Conservation (phyloP, 2,888 invertebrate genomes). For the Argyresthia albistria region DNA sequence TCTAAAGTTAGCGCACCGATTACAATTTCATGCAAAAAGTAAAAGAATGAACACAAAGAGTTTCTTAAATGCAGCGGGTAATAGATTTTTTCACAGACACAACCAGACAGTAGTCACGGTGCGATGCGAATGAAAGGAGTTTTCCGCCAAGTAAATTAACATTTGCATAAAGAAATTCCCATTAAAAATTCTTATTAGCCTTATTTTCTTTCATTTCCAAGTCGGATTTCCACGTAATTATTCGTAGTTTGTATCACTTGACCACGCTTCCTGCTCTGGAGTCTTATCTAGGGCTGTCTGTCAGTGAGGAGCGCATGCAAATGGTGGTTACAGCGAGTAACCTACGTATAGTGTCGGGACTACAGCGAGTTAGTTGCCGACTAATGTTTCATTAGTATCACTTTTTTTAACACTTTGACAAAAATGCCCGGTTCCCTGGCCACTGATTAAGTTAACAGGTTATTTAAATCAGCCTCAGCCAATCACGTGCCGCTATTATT, state of each 20-base stretch:
- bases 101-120: constrained; percentile 18
- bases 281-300: constrained; percentile 3
- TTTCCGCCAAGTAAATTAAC: constrained; percentile 35
- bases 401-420: not conserved
- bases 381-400: not conserved
- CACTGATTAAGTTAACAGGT: no score
- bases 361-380: not conserved
- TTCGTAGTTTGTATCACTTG: constrained; percentile 5
- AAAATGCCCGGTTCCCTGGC: no score
- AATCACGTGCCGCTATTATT: no score
- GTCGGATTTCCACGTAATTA: constrained; percentile 3
- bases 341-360: not conserved
- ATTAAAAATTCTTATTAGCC: constrained; percentile 21
- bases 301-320: constrained; percentile 1
- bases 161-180: constrained; percentile 44
- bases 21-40: no score
- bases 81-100: constrained; percentile 35
- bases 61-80: constrained; percentile 16
- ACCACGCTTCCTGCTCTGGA: constrained; percentile 2
- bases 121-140: constrained; percentile 24
- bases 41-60: no score
- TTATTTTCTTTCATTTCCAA: not conserved
- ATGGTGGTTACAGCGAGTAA: not conserved
- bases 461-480: no score
- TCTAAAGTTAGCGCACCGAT: no score